Base-by-base conservation (phyloP, 1,140 invertebrate species). In the Aethina tumida region DNA sequence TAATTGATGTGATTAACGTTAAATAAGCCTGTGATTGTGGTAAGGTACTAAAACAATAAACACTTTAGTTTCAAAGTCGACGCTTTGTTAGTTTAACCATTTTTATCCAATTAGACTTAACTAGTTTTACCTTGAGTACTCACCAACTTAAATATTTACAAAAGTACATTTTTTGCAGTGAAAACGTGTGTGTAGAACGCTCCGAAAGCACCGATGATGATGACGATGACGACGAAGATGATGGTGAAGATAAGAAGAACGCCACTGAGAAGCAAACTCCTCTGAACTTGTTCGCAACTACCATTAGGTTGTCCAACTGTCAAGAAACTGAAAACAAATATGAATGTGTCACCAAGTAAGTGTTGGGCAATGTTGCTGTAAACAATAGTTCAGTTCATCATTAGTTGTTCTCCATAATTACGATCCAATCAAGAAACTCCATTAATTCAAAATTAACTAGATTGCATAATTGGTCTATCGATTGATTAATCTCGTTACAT, bases 311-410 rank as follows among this genome's bases (percentile, higher is more conserved):
- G 28, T 74, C 59, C 30, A 70, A 61, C 27, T 76, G 74, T 40
- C 59, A 59, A 13, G 65, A 74, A 43, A 66, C 65, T 19, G 58
- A 65, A n/a, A 64, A 65, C 32, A 69, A 70, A 56, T 70, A 75
- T 48, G 61, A 68, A 45, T 76, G 74, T 45, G 62, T 64, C 6
- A 70, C 69, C 33, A 67, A 69, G 69, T 71, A 66, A 65, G 63
- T 60, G 22, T 6, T 25, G 24, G 25, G 6, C 30, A 38, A 41
- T 5, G 22, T 2, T 6, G 10, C 29, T 12, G 15, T 33, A 36
- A 26, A 29, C 12, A 29, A 34, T 16, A n/a, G 21, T 7, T 22
- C 21, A n/a, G n/a, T 22, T 22, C n/a, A 6, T 6, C 21, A 22
- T n/a, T n/a, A n/a, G n/a, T n/a, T n/a, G n/a, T n/a, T n/a, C n/a